Evolutionary conservation across 2,888 invertebrate genomes (phyloP).

Genomic region (Tillus elongatus): DNA sequence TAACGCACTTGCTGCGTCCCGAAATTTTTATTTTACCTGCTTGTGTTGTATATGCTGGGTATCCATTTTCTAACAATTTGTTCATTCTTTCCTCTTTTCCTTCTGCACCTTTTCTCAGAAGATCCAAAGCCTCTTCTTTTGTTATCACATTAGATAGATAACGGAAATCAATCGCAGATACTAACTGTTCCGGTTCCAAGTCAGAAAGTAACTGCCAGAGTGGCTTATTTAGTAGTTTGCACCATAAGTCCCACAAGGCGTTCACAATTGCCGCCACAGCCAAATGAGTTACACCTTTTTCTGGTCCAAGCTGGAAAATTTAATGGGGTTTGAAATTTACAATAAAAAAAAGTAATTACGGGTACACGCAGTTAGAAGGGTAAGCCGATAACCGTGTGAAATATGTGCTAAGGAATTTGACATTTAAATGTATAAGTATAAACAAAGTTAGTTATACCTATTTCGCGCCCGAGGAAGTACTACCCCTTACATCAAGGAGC

Average conservation of each 20-base stretch:
- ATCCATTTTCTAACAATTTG: slow-evolving; percentile 56
- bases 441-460: no score
- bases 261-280: slow-evolving; percentile 84
- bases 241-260: slow-evolving; percentile 90
- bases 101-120: slow-evolving; percentile 51
- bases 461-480: no score
- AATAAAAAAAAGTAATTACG: background rate
- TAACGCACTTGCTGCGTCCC: no score
- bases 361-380: background rate
- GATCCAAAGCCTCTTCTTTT: slow-evolving; percentile 66
- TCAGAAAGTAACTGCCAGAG: slow-evolving; percentile 79
- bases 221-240: slow-evolving; percentile 71
- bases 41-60: slow-evolving; percentile 83
- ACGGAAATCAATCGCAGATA: slow-evolving; percentile 82
- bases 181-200: slow-evolving; percentile 72
- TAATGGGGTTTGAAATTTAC: no score
- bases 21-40: slow-evolving; percentile 54
- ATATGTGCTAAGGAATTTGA: background rate
- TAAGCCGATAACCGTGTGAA: background rate
- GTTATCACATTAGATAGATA: slow-evolving; percentile 75
- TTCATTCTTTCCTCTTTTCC: slow-evolving; percentile 57
- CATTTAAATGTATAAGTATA: no score
- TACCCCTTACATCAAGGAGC: no score
- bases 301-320: slow-evolving; percentile 76
- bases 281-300: slow-evolving; percentile 82